Conservation (phyloP, 2,797 vertebrate species). For the Anabas testudineus region DNA sequence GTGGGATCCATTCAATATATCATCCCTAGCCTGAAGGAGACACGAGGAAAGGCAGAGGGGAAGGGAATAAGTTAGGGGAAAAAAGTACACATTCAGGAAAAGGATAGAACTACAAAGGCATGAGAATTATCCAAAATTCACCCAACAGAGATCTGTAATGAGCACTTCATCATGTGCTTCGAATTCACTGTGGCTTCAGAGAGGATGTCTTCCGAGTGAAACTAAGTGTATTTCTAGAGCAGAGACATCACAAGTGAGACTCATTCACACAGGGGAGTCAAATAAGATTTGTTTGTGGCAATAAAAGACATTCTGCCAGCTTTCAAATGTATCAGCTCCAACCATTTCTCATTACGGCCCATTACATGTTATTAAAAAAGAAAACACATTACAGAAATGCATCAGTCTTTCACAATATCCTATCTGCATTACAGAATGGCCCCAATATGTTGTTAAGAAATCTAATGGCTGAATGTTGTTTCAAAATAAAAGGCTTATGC, state of each 20-base stretch:
- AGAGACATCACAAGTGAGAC: constrained; percentile 31
- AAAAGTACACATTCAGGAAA: constrained; percentile 41
- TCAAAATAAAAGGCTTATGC: constrained; percentile 2
- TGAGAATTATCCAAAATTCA: constrained; percentile 46
- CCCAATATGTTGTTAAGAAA: constrained; percentile 36
- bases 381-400: constrained; percentile 42
- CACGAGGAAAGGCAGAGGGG: constrained; percentile 29
- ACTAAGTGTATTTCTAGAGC: constrained; percentile 33
- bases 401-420: constrained; percentile 32
- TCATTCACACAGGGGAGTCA: constrained; percentile 27
- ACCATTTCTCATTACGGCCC: constrained; percentile 53
- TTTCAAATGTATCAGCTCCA: constrained; percentile 45
- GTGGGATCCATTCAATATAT: constrained; percentile 98
- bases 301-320: constrained; percentile 43
- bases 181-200: constrained; percentile 36
- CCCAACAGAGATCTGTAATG: constrained; percentile 30
- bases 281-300: constrained; percentile 52
- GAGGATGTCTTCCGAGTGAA: constrained; percentile 33
- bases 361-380: constrained; percentile 55
- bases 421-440: constrained; percentile 50
- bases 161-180: constrained; percentile 43
- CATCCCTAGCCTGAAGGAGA: constrained; percentile 92
- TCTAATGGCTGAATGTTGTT: constrained; percentile 29
- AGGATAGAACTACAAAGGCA: constrained; percentile 41
- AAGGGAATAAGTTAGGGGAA: constrained; percentile 2